These are phyloP conservation scores for Portevinia maculata DNA, from an alignment of 2,888 invertebrate genomes.

Conservation along the genomic window DNA sequence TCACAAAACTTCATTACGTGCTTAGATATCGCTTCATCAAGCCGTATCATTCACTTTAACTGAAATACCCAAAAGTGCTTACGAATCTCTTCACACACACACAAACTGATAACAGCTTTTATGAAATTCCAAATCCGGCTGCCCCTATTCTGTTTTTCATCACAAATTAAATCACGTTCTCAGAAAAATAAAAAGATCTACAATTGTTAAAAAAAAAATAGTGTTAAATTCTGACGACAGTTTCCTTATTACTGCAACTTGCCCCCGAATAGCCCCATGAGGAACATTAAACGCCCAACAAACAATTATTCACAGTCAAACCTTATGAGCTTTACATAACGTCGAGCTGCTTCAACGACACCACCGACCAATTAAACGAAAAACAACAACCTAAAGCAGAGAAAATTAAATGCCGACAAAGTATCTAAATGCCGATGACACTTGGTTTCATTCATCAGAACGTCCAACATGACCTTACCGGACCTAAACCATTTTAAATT, in stretches of 20 bases:
- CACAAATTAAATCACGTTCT: too few species aligned
- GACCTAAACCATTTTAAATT: constrained; percentile 11
- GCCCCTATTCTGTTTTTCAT: too few species aligned
- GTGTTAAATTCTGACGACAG: neutral
- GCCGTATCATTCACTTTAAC: too few species aligned
- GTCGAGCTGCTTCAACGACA: neutral
- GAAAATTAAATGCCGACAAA: constrained; percentile 46
- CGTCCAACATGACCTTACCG: constrained; percentile 40
- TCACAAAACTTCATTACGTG: too few species aligned
- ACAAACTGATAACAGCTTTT: too few species aligned
- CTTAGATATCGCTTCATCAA: too few species aligned
- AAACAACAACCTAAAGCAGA: neutral
- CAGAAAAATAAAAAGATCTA: too few species aligned
- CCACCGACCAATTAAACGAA: constrained; percentile 40
- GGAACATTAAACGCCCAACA: constrained; percentile 21
- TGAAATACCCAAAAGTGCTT: too few species aligned
- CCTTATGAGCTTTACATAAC: constrained; percentile 34
- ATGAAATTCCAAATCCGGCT: too few species aligned
- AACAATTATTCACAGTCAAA: constrained; percentile 16
- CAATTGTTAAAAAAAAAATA: too few species aligned
- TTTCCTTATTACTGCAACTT: constrained; percentile 32
- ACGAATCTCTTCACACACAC: too few species aligned
- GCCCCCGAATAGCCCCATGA: constrained; percentile 8
- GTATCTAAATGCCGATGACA: constrained; percentile 56
- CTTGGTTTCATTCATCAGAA: constrained; percentile 54